Percentiles rank a stretch among this genome's conserved stretches.
Evolutionary conservation across 2,888 invertebrate species (phyloP).

Genomic region (Microplitis manilae): DNA sequence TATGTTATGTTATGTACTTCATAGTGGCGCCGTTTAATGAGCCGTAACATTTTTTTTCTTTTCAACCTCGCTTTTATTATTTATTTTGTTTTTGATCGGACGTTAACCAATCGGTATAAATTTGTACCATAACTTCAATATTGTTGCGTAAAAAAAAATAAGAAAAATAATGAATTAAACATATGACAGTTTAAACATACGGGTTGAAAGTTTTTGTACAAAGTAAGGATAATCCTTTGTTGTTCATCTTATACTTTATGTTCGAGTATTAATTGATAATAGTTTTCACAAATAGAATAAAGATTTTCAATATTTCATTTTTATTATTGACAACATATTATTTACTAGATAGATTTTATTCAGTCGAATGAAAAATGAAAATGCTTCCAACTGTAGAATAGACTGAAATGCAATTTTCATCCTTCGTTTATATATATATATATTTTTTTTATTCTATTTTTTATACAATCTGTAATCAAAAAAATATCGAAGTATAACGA

Average conservation of each 20-base stretch:
- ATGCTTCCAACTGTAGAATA: constrained; percentile 1
- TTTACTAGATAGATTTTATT: constrained; percentile 4
- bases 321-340: not conserved
- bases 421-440: constrained; percentile 3
- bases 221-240: constrained; percentile 18
- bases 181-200: not conserved
- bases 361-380: not conserved
- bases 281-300: not conserved
- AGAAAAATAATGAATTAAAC: no score
- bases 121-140: no score
- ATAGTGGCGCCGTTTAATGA: constrained; percentile 50
- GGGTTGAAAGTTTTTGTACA: not conserved
- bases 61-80: constrained; percentile 31
- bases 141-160: no score
- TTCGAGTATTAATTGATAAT: constrained; percentile 4
- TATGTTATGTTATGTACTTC: constrained; percentile 32
- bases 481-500: constrained; percentile 9
- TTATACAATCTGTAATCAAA: constrained; percentile 15
- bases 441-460: constrained; percentile 2
- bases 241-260: not conserved
- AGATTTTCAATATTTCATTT: constrained; percentile 14
- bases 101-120: not conserved
- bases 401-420: constrained; percentile 15
- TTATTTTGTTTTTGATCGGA: not conserved
- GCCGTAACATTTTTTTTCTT: constrained; percentile 40